Percentiles rank a stretch among this genome's conserved stretches.
Conservation (phyloP, 2,113 vertebrate genomes). For the Psammodynastes pulverulentus region DNA sequence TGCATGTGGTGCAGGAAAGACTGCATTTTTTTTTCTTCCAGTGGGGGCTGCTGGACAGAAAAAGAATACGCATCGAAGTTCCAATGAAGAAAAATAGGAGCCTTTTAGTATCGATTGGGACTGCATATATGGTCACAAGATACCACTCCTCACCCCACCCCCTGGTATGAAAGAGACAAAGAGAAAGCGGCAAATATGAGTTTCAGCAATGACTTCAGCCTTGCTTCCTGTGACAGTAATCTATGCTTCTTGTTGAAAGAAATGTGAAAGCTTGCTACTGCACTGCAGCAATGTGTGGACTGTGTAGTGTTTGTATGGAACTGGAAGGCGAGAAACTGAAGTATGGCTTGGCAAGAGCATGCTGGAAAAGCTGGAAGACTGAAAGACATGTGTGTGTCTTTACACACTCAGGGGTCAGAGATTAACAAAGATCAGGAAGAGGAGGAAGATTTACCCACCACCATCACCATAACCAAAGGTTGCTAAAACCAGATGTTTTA, state of each 20-base stretch:
- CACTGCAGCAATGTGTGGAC: slow-evolving; percentile 58
- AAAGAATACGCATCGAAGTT: neutral
- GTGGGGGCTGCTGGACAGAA: neutral
- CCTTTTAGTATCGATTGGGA: neutral
- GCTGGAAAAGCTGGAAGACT: slow-evolving; percentile 46
- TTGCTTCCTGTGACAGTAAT: slow-evolving; percentile 40
- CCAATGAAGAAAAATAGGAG: neutral
- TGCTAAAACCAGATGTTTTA: neutral
- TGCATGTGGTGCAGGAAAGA: neutral
- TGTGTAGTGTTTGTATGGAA: slow-evolving; percentile 56
- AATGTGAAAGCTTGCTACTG: slow-evolving; percentile 42
- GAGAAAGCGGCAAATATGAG: neutral
- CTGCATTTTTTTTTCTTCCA: neutral
- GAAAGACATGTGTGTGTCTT: slow-evolving; percentile 59
- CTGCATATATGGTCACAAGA: neutral
- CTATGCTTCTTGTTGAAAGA: slow-evolving; percentile 49
- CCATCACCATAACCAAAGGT: neutral
- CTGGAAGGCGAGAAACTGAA: slow-evolving; percentile 67
- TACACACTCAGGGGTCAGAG: neutral
- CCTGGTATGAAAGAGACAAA: neutral
- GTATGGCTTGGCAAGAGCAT: slow-evolving; percentile 49
- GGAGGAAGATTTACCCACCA: neutral
- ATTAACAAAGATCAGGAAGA: neutral
- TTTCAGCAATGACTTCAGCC: slow-evolving; percentile 12
- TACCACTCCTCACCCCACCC: neutral